These are phyloP conservation scores for Lamellibrachia luymesi DNA, from an alignment of 1,140 invertebrate genomes.

Conservation along the genomic window DNA sequence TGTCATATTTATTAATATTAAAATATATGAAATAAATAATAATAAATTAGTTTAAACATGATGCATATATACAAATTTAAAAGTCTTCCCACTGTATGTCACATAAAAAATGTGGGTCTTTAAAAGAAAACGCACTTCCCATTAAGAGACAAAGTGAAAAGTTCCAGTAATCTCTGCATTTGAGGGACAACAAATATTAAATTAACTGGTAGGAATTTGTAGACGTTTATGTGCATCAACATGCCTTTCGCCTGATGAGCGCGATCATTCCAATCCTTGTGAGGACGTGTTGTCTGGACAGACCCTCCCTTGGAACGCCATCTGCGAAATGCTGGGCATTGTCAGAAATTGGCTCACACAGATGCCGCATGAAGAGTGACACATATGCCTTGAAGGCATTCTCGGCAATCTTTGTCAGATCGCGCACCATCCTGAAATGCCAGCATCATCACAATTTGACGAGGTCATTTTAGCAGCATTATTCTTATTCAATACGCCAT, in stretches of 20 bases:
- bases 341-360: conserved; percentile 90
- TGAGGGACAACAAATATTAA: conserved; percentile 10
- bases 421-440: conserved; percentile 28
- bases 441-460: not conserved
- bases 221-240: too few species aligned
- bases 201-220: not conserved
- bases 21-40: too few species aligned
- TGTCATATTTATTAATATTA: too few species aligned
- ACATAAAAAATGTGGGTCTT: too few species aligned
- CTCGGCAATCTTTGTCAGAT: conserved; percentile 73
- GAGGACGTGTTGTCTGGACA: conserved; percentile 92
- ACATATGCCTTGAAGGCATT: conserved; percentile 86
- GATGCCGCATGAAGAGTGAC: conserved; percentile 94
- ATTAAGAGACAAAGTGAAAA: too few species aligned
- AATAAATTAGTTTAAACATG: too few species aligned
- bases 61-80: too few species aligned
- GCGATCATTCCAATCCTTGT: conserved; percentile 96
- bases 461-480: too few species aligned
- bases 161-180: too few species aligned
- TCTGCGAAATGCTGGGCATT: conserved; percentile 95
- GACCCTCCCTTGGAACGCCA: conserved; percentile 93
- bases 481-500: not conserved
- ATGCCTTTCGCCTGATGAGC: conserved; percentile 91
- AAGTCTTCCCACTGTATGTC: too few species aligned
- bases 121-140: too few species aligned